These are phyloP conservation scores for Uloborus diversus DNA, from an alignment of 1,140 invertebrate genomes.

Conservation along the genomic window DNA sequence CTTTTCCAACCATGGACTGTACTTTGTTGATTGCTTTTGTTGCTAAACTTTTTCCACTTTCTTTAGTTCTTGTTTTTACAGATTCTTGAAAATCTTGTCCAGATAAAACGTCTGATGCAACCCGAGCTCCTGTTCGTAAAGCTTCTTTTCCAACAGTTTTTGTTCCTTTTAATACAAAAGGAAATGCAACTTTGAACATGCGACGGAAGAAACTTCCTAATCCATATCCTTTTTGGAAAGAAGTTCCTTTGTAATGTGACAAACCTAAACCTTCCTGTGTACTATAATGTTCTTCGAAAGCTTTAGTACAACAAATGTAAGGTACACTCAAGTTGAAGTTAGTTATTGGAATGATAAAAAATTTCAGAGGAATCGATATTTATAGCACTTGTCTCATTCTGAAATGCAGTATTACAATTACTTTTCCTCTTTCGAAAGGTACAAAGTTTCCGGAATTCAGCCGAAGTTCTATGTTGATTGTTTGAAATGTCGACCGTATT, in stretches of 20 bases:
- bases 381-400: background rate
- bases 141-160: conserved; percentile 13
- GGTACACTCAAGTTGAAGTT: background rate
- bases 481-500: background rate
- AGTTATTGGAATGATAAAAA: background rate
- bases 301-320: background rate
- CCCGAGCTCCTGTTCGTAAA: background rate
- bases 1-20: background rate
- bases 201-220: background rate
- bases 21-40: background rate
- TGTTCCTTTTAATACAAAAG: background rate
- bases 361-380: background rate
- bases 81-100: background rate
- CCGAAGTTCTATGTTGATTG: background rate
- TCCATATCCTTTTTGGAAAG: background rate
- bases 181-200: background rate
- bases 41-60: background rate
- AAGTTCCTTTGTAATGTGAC: background rate
- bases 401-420: background rate
- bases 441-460: background rate
- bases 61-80: background rate
- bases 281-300: background rate
- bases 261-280: background rate
- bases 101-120: background rate
- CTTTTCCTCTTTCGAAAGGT: background rate